Evolutionary conservation across 2,113 vertebrate species (phyloP).

Genomic region (Hystrix cristata): DNA sequence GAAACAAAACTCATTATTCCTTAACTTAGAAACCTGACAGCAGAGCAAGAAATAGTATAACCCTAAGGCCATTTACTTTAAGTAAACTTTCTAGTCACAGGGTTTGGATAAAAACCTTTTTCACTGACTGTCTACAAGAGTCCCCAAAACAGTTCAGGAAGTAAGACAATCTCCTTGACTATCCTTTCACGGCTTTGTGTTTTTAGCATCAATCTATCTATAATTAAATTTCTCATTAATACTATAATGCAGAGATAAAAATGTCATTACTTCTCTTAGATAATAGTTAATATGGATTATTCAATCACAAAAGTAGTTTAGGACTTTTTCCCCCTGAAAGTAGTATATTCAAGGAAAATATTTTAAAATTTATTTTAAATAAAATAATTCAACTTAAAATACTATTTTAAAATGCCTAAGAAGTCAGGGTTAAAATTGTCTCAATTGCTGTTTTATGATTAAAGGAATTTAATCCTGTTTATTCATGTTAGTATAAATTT

Average conservation of each 20-base stretch:
- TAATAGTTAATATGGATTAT: conserved; percentile 32
- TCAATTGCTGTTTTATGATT: not conserved
- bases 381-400: conserved; percentile 60
- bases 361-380: conserved; percentile 30
- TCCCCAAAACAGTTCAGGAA: not conserved
- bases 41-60: conserved; percentile 35
- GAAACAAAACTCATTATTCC: conserved; percentile 70
- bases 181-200: not conserved
- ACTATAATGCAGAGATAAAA: conserved; percentile 19
- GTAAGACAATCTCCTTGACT: conserved; percentile 14
- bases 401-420: not conserved
- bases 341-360: not conserved
- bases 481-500: not conserved
- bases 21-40: conserved; percentile 57
- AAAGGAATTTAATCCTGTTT: conserved; percentile 17
- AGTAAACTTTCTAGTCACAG: conserved; percentile 42
- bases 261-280: conserved; percentile 8
- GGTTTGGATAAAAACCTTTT: conserved; percentile 56
- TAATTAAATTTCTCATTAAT: conserved; percentile 21
- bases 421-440: not conserved
- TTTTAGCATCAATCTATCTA: not conserved
- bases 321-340: not conserved
- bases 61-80: conserved; percentile 30
- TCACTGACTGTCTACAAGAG: conserved; percentile 20
- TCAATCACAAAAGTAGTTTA: conserved; percentile 21